Percentiles rank a stretch among this genome's conserved stretches.
Evolutionary conservation across 2,113 vertebrate genomes (phyloP).

Genomic region (Carassius gibelio): DNA sequence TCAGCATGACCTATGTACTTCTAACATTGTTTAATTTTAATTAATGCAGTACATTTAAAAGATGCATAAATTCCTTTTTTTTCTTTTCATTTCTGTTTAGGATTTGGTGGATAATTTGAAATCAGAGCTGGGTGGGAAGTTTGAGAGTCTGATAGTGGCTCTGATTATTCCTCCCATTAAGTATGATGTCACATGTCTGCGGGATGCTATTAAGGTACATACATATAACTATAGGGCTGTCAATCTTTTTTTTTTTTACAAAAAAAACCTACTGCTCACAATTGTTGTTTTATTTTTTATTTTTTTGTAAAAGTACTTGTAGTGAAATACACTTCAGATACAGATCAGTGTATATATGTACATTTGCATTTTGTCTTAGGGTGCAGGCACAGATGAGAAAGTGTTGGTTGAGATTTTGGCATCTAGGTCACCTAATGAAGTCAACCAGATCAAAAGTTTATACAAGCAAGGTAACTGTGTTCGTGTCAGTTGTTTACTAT

Average conservation of each 20-base stretch:
- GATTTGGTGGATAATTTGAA: conserved; percentile 87
- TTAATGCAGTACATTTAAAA: not conserved
- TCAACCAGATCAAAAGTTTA: conserved; percentile 80
- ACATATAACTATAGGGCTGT: not conserved
- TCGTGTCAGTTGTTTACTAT: not conserved
- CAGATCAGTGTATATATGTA: not conserved
- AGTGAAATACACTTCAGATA: not conserved
- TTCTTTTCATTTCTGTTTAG: conserved; percentile 66
- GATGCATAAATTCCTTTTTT: not conserved
- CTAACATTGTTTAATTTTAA: not conserved
- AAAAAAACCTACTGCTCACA: too few relatives aligned
- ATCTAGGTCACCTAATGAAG: conserved; percentile 82
- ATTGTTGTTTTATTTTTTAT: not conserved
- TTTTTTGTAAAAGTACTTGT: not conserved
- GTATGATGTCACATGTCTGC: conserved; percentile 85
- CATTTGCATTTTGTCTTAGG: conserved; percentile 70
- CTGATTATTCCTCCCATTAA: conserved; percentile 81
- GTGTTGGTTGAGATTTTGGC: conserved; percentile 90
- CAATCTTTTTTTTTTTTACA: not conserved
- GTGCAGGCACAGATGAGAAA: conserved; percentile 90
- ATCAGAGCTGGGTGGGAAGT: conserved; percentile 90
- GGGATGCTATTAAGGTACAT: conserved; percentile 88
- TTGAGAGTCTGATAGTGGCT: conserved; percentile 86
- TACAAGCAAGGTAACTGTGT: conserved; percentile 82
- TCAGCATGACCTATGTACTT: not conserved